Conservation (phyloP, 2,797 vertebrate species). For the Choloepus didactylus region DNA sequence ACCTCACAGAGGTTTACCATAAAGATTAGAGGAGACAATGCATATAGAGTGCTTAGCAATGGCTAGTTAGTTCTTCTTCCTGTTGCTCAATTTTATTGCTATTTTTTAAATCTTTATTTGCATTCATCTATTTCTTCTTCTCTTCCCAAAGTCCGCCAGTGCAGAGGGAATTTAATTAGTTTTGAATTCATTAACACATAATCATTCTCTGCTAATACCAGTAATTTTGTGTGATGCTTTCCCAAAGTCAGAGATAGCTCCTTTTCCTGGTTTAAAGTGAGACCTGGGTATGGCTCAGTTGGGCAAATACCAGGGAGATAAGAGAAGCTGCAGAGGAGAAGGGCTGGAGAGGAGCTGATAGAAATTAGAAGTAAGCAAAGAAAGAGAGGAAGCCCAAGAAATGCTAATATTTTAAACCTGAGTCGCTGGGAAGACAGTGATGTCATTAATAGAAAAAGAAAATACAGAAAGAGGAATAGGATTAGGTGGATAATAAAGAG, state of each 20-base stretch:
- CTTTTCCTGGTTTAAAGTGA: neutral
- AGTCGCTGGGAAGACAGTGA: neutral
- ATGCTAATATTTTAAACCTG: neutral
- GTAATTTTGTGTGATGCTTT: neutral
- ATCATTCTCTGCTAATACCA: neutral
- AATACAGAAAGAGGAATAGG: neutral
- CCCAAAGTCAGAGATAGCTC: neutral
- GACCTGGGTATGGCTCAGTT: rapidly evolving
- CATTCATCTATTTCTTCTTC: conserved; percentile 13
- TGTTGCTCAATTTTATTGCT: neutral
- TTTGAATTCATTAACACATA: neutral
- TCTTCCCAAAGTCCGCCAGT: neutral
- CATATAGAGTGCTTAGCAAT: neutral
- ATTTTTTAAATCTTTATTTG: neutral
- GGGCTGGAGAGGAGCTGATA: neutral
- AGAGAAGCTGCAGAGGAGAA: neutral
- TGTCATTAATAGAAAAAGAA: neutral
- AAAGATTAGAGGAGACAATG: neutral
- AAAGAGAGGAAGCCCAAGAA: neutral
- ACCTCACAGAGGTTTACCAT: neutral
- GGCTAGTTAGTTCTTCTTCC: neutral
- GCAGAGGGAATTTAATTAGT: neutral
- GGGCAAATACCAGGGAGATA: neutral
- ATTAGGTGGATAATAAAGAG: neutral
- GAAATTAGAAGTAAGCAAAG: neutral